Evolutionary conservation across 1,140 invertebrate species (phyloP).

Genomic region (Idris sp.): DNA sequence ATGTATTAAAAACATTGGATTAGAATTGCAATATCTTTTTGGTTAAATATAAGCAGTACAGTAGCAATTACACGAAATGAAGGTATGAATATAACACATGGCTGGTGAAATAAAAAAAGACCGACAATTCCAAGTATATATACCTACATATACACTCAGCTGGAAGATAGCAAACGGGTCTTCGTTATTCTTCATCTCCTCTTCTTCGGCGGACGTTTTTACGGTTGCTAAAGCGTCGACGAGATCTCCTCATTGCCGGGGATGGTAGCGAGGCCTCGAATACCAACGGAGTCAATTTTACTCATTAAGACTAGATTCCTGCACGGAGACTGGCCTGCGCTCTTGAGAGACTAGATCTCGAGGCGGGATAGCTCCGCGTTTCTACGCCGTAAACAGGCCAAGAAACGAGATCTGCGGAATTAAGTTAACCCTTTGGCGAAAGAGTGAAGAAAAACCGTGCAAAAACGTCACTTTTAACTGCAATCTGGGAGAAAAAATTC

Average conservation of each 20-base stretch:
- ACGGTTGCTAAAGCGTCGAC: conserved; percentile 58
- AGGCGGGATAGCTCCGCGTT: conserved; percentile 68
- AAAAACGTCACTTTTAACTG: conserved; percentile 56
- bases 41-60: conserved; percentile 20
- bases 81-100: conserved; percentile 64
- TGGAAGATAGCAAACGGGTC: conserved; percentile 54
- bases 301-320: conserved; percentile 78
- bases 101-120: conserved; percentile 50
- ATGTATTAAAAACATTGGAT: conserved; percentile 35
- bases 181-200: conserved; percentile 29
- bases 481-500: conserved; percentile 11
- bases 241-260: conserved; percentile 47
- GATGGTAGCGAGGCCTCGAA: conserved; percentile 41
- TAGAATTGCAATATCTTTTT: conserved; percentile 29
- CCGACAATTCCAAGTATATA: conserved; percentile 52
- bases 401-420: conserved; percentile 59
- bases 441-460: conserved; percentile 43
- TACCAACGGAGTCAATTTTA: conserved; percentile 71
- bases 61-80: conserved; percentile 51
- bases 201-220: conserved; percentile 57
- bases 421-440: conserved; percentile 54
- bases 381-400: conserved; percentile 51
- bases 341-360: conserved; percentile 69
- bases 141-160: conserved; percentile 41
- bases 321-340: conserved; percentile 67